phyloP scores from a whole-genome alignment of 2,113 vertebrate species.

The Periophthalmodon schlosseri region DNA sequence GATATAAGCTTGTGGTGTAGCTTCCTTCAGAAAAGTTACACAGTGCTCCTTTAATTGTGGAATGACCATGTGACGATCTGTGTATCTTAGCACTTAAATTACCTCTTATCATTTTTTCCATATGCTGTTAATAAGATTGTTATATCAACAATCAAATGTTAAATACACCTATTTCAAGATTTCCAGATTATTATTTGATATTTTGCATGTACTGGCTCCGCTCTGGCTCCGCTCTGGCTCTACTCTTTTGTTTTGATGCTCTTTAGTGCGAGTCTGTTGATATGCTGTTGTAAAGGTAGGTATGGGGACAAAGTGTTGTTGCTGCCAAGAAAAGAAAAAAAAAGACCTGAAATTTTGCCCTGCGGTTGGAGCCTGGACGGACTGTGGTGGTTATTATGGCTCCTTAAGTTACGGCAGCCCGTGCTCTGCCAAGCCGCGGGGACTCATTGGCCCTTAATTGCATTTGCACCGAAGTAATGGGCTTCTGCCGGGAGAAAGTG shows the following conservation, averaged over 20 bases:
- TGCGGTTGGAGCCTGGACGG: conserved; percentile 32
- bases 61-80: too few relatives aligned
- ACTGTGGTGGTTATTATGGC: conserved; percentile 58
- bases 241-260: conserved; percentile 25
- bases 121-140: too few relatives aligned
- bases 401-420: conserved; percentile 57
- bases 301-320: conserved; percentile 38
- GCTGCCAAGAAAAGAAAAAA: conserved; percentile 32
- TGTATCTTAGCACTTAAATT: too few relatives aligned
- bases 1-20: too few relatives aligned
- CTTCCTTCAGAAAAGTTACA: too few relatives aligned
- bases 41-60: too few relatives aligned
- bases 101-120: too few relatives aligned
- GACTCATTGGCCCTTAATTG: conserved; percentile 73
- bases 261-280: conserved; percentile 15
- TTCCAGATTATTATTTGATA: too few relatives aligned
- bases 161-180: too few relatives aligned
- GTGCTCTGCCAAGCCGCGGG: conserved; percentile 56
- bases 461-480: conserved; percentile 75
- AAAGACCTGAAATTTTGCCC: conserved; percentile 36
- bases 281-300: conserved; percentile 36
- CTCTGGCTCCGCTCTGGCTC: conserved; percentile 28
- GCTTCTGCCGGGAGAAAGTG: conserved; percentile 48
- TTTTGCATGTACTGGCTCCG: too few relatives aligned
- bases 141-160: too few relatives aligned